Base-by-base conservation (phyloP, 2,797 vertebrate species). In the Scleropages formosus region DNA sequence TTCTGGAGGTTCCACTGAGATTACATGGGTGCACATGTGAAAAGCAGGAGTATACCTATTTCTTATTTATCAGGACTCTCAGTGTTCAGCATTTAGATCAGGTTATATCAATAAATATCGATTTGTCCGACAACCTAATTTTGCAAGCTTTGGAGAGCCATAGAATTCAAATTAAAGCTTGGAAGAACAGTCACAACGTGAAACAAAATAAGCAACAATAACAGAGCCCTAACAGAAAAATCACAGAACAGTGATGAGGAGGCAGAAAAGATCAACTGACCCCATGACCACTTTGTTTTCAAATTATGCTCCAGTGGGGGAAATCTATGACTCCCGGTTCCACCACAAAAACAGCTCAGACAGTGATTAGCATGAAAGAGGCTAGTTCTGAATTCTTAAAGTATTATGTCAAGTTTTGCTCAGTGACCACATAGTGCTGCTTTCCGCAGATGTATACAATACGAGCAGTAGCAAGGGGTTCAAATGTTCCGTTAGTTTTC, bases 291-390 rank as follows among this genome's bases (percentile, higher is more conserved):
- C 20, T 51, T 44, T 51, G 74, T 66, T 20, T 4, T 59, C 51
- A 65, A 61, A 2, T 69, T 11, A 27, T 26, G 47, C 4, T 18
- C 16, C 24, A 13, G 12, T 24, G 26, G 58, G 18, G 15, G 58
- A 7, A 51, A 31, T 24, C 66, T 26, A 12, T 10, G 8, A 60
- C 18, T 24, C 12, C 22, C 22, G n/a, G 15, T 8, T 58, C 24
- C 6, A 22, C 59, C 24, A 20, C 24, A 73, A 58, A 51, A 76
- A 70, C 39, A 24, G 9, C 53, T 39, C 13, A 4, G 31, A 46
- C 58, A 61, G 31, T n/a, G 75, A 49, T 75, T 68, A 59, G 53
- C 51, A 59, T 27, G 44, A 26, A 67, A 22, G 49, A 62, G 13
- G 64, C n/a, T 18, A 26, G 53, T 20, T 74, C 22, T 56, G 20